Percentiles rank a stretch among this genome's conserved stretches.
phyloP scores from a whole-genome alignment of 2,797 vertebrate genomes.

The Tauraco hartlaubi region DNA sequence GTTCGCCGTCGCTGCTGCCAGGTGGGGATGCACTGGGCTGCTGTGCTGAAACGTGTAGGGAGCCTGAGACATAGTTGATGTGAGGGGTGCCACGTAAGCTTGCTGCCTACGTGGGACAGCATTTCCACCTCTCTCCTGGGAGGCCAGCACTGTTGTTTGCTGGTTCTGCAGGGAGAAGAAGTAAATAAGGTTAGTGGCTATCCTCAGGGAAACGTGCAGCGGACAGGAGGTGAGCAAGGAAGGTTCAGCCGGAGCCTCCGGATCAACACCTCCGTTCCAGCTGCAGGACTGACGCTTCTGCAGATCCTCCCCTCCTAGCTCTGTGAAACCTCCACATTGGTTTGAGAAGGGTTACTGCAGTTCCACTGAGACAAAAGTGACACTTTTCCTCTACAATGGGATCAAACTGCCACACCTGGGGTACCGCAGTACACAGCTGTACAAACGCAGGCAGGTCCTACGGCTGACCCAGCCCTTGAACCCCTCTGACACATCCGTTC shows the following conservation, averaged over 20 bases:
- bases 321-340: neutral
- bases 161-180: slow-evolving; percentile 84
- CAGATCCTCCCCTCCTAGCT: neutral
- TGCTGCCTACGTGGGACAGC: slow-evolving; percentile 87
- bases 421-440: neutral
- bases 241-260: neutral
- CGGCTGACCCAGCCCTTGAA: neutral
- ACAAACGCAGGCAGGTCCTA: neutral
- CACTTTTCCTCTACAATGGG: neutral
- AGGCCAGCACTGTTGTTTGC: slow-evolving; percentile 85
- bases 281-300: neutral
- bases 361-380: neutral
- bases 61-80: slow-evolving; percentile 87
- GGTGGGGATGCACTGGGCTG: slow-evolving; percentile 86
- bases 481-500: neutral
- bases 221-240: neutral
- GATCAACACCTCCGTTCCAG: neutral
- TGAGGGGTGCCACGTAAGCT: slow-evolving; percentile 88
- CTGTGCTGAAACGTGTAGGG: slow-evolving; percentile 92
- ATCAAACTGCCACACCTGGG: neutral
- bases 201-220: neutral
- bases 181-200: neutral
- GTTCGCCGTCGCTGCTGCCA: slow-evolving; percentile 86
- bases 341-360: neutral
- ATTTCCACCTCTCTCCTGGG: slow-evolving; percentile 87